These are phyloP conservation scores for Sigmodon hispidus DNA, from an alignment of 2,113 vertebrate species.

Conservation along the genomic window DNA sequence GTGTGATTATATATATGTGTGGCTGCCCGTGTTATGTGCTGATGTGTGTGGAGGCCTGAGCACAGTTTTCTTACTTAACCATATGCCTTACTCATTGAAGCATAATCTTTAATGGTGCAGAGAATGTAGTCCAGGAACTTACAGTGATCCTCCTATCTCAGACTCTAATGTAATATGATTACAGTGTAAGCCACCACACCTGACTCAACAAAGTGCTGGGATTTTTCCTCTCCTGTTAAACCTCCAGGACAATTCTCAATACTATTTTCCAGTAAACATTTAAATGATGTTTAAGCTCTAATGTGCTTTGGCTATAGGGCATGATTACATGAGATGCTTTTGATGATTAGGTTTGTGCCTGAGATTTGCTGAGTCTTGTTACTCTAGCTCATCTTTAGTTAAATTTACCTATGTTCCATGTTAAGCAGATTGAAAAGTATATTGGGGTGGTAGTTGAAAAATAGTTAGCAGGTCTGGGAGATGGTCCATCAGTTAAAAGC, in stretches of 20 bases:
- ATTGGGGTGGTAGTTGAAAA: neutral
- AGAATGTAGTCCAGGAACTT: neutral
- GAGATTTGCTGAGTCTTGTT: neutral
- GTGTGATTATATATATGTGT: too few species aligned
- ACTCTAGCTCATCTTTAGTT: neutral
- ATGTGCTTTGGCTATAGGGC: neutral
- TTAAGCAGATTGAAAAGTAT: neutral
- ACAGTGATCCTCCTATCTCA: neutral
- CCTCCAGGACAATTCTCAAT: neutral
- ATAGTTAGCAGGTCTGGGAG: neutral
- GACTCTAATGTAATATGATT: neutral
- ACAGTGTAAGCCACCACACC: neutral
- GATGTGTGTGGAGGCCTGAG: neutral
- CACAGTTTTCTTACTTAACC: neutral
- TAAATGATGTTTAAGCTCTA: neutral
- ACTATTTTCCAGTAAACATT: neutral
- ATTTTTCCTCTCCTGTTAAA: neutral
- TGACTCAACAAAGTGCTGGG: neutral
- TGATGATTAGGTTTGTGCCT: neutral
- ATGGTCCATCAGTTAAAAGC: neutral
- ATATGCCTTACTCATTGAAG: neutral
- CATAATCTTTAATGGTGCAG: neutral
- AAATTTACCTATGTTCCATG: neutral
- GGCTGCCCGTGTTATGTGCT: neutral
- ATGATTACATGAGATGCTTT: neutral